Base-by-base conservation (phyloP, 1,140 invertebrate species). In the Melanaphis sacchari region DNA sequence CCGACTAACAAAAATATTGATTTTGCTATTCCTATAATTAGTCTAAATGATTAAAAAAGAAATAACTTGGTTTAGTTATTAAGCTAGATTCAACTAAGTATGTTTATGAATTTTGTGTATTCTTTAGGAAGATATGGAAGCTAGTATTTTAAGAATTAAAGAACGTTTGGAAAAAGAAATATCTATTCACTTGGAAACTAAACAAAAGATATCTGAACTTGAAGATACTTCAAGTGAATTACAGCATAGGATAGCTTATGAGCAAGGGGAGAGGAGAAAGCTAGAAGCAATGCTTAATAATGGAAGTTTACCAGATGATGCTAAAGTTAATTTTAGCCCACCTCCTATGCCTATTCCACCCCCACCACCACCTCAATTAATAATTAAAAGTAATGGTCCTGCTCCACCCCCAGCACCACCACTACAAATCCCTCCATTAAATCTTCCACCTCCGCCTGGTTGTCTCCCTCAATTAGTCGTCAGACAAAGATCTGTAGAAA, bases 101-200 rank as follows among this genome's bases (percentile, higher is more conserved):
- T 59, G 26, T 59, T 59, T 24, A 15, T 59, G 26, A 8, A 66
- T 66, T 76, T 89, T 85, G 8, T 85, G 22, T n/a, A 36, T 22
- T n/a, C 36, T 95, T 59, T 94, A 97, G 96, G 98, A 99, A 96
- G 98, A 99, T 95, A 96, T 99, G 93, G 98, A 99, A 95, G 97
- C 97, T 26, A 97, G 97, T 93, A 95, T 99, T 87, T 95, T 96
- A 1, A 96, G 98, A 94, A 97, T 99, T 94, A 98, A 98, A 95
- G 97, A 98, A 94, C 96, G 98, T 88, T 95, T 99, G 21, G 98
- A 99, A 95, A 97, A 98, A 94, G 98, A 99, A 95, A 97, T 97
- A 0, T 97, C 97, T 1, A 96, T 97, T 87, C 97, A 99, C 94
- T 97, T 98, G 94, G 98, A 99, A 95, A 97, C 98, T 0, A 97